phyloP scores from a whole-genome alignment of 2,113 vertebrate species.

The Callopanchax toddi region DNA sequence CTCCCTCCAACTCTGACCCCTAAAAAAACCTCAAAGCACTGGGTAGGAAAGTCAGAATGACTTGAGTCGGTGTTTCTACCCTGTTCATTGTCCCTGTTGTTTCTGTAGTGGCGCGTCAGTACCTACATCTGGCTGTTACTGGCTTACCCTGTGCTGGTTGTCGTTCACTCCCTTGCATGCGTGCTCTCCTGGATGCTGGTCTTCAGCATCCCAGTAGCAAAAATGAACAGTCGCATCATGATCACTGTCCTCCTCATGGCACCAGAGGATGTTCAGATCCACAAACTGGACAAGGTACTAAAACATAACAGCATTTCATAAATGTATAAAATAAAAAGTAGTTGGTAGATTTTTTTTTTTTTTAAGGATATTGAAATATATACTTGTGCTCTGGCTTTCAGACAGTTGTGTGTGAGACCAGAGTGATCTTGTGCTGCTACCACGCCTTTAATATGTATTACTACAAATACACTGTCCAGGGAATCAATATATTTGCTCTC shows the following conservation, averaged over 20 bases:
- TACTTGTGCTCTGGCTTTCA: conserved; percentile 24
- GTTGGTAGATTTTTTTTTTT: too few species aligned
- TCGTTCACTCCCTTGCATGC: conserved; percentile 80
- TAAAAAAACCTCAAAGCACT: conserved; percentile 32
- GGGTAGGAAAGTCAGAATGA: conserved; percentile 34
- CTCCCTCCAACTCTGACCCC: conserved; percentile 28
- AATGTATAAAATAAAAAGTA: too few species aligned
- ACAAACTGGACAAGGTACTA: conserved; percentile 60
- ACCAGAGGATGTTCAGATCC: conserved; percentile 70
- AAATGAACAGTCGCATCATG: conserved; percentile 76
- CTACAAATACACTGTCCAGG: conserved; percentile 83
- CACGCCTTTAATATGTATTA: conserved; percentile 82
- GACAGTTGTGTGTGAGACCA: conserved; percentile 58
- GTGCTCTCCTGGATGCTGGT: conserved; percentile 81
- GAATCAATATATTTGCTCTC: conserved; percentile 84
- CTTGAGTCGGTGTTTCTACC: background rate
- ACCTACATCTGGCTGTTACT: conserved; percentile 76
- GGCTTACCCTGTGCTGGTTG: conserved; percentile 74
- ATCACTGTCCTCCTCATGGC: conserved; percentile 76
- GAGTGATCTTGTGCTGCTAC: conserved; percentile 81
- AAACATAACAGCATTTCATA: too few species aligned
- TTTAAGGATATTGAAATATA: too few species aligned
- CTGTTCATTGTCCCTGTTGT: background rate
- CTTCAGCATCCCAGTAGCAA: conserved; percentile 82
- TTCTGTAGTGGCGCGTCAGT: conserved; percentile 63